These are phyloP conservation scores for Gracilinanus agilis DNA, from an alignment of 2,113 vertebrate genomes.

Conservation along the genomic window DNA sequence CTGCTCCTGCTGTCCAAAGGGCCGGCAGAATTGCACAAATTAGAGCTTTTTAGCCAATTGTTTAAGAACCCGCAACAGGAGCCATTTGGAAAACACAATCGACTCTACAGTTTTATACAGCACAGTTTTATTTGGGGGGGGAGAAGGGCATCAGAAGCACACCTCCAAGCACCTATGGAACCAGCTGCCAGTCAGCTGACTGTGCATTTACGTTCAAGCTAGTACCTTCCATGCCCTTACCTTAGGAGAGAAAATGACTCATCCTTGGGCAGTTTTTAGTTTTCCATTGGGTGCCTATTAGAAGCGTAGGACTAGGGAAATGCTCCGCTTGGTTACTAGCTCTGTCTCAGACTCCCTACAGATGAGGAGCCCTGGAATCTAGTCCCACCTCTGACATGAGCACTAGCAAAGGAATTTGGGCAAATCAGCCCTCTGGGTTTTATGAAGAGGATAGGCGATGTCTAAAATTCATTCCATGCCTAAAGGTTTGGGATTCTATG, in stretches of 20 bases:
- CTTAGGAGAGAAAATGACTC: rapidly evolving
- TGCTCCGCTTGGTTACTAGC: neutral
- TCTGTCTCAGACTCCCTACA: neutral
- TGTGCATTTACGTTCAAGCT: rapidly evolving
- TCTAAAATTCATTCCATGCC: neutral
- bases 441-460: neutral
- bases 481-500: neutral
- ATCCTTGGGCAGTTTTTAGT: neutral
- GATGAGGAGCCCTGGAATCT: neutral
- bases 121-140: conserved; percentile 31
- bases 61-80: neutral
- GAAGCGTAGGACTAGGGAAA: neutral
- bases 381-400: neutral
- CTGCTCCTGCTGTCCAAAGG: neutral
- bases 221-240: rapidly evolving
- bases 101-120: neutral
- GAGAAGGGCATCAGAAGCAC: neutral
- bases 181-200: neutral
- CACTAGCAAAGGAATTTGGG: neutral
- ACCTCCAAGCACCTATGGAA: neutral
- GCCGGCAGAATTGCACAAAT: neutral
- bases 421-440: neutral
- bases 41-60: neutral
- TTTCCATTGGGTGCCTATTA: neutral
- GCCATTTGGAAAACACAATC: neutral